Evolutionary conservation across 2,888 invertebrate species (phyloP), one percentile per base, ranked within the genome.

Genomic region (Nemurella pictetii): DNA sequence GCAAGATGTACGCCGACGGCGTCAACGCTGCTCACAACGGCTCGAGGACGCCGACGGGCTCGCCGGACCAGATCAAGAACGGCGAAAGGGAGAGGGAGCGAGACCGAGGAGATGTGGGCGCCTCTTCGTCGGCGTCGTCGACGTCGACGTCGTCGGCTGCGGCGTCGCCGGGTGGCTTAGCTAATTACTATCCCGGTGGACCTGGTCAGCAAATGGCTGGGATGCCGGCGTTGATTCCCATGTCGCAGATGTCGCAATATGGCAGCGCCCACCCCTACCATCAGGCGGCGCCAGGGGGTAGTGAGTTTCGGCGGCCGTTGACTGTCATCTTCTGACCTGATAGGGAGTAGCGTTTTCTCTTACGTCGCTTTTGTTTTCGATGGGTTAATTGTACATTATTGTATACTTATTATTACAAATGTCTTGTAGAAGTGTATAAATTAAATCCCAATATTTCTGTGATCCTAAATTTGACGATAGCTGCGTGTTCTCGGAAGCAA

Each of bases 281-380:
- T 82, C 86, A 86, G 85, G 87, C 86, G 35, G 82, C 87, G 12
- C 80, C 85, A 9, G 85, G 86, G 26, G 86, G 88, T 80, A 94
- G 94, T 35, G 95, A 95, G 89, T 95, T 95, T 89, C 91, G 95
- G 88, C 92, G 95, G 89, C 95, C 95, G 0, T 90, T 95, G 26
- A 94, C 95, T 82, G 95, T 95, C 88, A 95, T 95, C 93, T 95
- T 95, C 92, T 96, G 95, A 95, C 95, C 95, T 92, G 95, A 95
- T 89, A 90, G 91, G 89, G 88, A 89, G 85, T 90, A 85, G 84
- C 83, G 72, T 29, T 73, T 29, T 25, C 55, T 26, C 26, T 78
- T n/a, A n/a, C 55, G 20, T 55, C 3, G 3, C 1, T 55, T 55
- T 55, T 20, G 9, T 55, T 55, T 55, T 20, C 20, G 55, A 20